Conservation (phyloP, 2,888 invertebrate genomes). For the Rhabditoides inermis region DNA sequence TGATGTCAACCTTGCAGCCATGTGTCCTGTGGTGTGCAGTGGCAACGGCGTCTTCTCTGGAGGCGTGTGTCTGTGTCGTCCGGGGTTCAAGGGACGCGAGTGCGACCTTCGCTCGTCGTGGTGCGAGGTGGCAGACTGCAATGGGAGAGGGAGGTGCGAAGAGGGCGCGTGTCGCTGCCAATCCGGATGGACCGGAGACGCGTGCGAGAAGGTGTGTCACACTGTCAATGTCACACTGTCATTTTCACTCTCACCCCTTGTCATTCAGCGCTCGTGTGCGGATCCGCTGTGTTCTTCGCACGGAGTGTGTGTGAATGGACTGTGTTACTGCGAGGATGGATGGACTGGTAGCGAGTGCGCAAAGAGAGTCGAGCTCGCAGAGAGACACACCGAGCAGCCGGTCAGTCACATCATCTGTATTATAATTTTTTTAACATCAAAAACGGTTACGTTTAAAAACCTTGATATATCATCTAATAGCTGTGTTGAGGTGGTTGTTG, state of each 20-base stretch:
- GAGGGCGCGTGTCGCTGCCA: constrained; percentile 87
- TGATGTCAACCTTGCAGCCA: constrained; percentile 61
- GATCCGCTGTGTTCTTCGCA: constrained; percentile 84
- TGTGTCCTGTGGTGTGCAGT: constrained; percentile 90
- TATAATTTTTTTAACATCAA: no score
- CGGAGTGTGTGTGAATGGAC: constrained; percentile 84
- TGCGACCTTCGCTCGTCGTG: constrained; percentile 88
- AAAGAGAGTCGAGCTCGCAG: no score
- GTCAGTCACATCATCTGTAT: no score
- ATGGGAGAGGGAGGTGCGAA: constrained; percentile 84
- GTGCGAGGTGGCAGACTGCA: constrained; percentile 88
- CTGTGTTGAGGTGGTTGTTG: no score
- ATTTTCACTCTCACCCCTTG: not conserved
- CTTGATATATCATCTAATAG: no score
- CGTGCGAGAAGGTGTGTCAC: constrained; percentile 23
- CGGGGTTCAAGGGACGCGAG: constrained; percentile 62
- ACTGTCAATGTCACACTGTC: not conserved
- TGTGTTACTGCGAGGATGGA: constrained; percentile 86
- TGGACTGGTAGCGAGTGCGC: constrained; percentile 83
- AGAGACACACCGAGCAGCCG: no score
- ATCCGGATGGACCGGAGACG: constrained; percentile 50
- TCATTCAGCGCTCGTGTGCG: constrained; percentile 31
- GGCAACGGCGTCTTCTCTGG: constrained; percentile 85
- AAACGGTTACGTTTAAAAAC: no score
- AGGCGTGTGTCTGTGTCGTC: constrained; percentile 26